These are phyloP conservation scores for Trichacis sp. DNA, from an alignment of 2,888 invertebrate species.

Conservation along the genomic window DNA sequence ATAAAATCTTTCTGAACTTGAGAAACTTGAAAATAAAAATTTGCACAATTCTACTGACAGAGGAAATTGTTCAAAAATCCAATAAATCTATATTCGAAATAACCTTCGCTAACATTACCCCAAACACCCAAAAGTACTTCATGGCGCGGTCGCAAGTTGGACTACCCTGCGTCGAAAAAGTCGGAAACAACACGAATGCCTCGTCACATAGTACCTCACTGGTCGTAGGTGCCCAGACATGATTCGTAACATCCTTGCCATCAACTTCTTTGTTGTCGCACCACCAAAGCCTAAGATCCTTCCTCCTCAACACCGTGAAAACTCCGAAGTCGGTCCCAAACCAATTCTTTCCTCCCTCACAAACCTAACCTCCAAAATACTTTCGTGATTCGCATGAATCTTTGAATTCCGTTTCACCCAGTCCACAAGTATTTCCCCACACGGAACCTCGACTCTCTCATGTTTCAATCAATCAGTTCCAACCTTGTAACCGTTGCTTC, in stretches of 20 bases:
- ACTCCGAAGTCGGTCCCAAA: conserved; percentile 97
- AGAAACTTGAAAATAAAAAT: too few species aligned
- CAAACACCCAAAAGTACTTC: conserved; percentile 93
- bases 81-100: too few species aligned
- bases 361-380: conserved; percentile 94
- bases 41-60: too few species aligned
- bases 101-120: conserved; percentile 95
- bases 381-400: conserved; percentile 91
- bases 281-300: conserved; percentile 93
- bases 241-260: conserved; percentile 47
- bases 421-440: conserved; percentile 83
- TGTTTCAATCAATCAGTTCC: conserved; percentile 96
- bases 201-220: conserved; percentile 90
- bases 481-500: conserved; percentile 93
- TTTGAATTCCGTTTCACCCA: conserved; percentile 88
- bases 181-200: conserved; percentile 92
- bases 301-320: conserved; percentile 97
- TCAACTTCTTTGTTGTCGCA: conserved; percentile 79
- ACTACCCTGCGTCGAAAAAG: conserved; percentile 93
- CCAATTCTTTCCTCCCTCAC: conserved; percentile 98
- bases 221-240: conserved; percentile 73
- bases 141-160: conserved; percentile 85
- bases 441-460: conserved; percentile 95
- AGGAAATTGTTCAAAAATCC: too few species aligned
- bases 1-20: too few species aligned